Evolutionary conservation across 2,113 vertebrate genomes (phyloP), one percentile per base, ranked within the genome.

Genomic region (Hemiprocne comata): DNA sequence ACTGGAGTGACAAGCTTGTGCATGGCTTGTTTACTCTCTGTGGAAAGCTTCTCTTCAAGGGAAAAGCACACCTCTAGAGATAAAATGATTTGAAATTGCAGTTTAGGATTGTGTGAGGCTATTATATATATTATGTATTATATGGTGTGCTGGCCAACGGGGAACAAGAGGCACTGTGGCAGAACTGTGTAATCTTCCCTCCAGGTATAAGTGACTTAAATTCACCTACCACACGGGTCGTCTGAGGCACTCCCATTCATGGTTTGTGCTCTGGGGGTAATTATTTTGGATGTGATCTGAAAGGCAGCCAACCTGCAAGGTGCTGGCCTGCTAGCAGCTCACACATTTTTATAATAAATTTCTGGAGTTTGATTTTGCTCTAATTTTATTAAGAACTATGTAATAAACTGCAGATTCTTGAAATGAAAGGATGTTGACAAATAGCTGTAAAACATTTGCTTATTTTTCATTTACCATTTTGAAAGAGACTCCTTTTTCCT

Each of bases 1-100:
- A 33, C n/a, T 20, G 55, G 48, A 36, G 36, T 2, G 38, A 66
- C 1, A 15, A 90, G 36, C 51, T n/a, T 1, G 0, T 0, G 28
- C 53, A 31, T 75, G 26, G 8, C 34, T 87, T 51, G 25, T 85
- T 86, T 62, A 12, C 20, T 80, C 71, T 48, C 44, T 42, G 28
- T 70, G 40, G n/a, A 90, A 79, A 77, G 23, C n/a, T 64, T 77
- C 19, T 64, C 50, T 54, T 84, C 44, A 73, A 74, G 55, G 28
- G 21, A 73, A 73, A 94, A 73, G 73, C 28, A 38, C 34, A 61
- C 9, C 38, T 93, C 20, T 74, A 62, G 87, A 84, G 77, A 87
- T 40, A 74, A 88, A 64, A 86, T 26, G 17, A 62, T 33, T 86
- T 12, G 36, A 81, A 82, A 77, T 77, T 65, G 12, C 36, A 40